Base-by-base conservation (phyloP, 2,888 invertebrate genomes). In the Chaitophorus viminalis region DNA sequence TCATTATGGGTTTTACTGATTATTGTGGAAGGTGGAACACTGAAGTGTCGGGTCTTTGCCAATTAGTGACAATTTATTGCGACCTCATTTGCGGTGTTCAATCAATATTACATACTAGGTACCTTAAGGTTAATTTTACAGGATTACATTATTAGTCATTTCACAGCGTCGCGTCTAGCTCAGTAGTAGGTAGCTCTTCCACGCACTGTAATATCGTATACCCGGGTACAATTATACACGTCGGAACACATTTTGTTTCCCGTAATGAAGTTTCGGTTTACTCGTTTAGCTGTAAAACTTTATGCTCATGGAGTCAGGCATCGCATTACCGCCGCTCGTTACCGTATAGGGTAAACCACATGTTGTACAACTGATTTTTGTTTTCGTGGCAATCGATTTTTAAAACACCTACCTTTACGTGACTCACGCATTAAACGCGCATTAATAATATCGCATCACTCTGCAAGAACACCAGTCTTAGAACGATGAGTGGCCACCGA, bases 51-150 rank as follows among this genome's bases (percentile, higher is more conserved):
- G 29, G 29, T 29, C 29, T 4, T 17, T 70, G 70, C 70, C 70
- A 70, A 70, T 70, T 70, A 70, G 70, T 31, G 70, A 31, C 29
- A 70, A 29, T 70, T 70, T 70, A 70, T 70, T 1, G 29, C 31
- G 70, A 70, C 70, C 70, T 17, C 70, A 29, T 70, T 46, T 29
- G 29, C 14, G 29, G 70, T 70, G 31, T 5, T 31, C 17, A 17
- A 70, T 70, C 70, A 29, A 68, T 70, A 70, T 70, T 70, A 31
- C n/a, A n/a, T n/a, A n/a, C n/a, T n/a, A n/a, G n/a, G n/a, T 29
- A 70, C 70, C 70, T 70, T n/a, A n/a, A n/a, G n/a, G n/a, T n/a
- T n/a, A n/a, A n/a, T n/a, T 70, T 70, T 29, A 25, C 65, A 1
- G 70, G 31, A 17, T n/a, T n/a, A n/a, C n/a, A n/a, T n/a, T 70